phyloP scores from a whole-genome alignment of 2,113 vertebrate genomes.

The Pungitius pungitius region DNA sequence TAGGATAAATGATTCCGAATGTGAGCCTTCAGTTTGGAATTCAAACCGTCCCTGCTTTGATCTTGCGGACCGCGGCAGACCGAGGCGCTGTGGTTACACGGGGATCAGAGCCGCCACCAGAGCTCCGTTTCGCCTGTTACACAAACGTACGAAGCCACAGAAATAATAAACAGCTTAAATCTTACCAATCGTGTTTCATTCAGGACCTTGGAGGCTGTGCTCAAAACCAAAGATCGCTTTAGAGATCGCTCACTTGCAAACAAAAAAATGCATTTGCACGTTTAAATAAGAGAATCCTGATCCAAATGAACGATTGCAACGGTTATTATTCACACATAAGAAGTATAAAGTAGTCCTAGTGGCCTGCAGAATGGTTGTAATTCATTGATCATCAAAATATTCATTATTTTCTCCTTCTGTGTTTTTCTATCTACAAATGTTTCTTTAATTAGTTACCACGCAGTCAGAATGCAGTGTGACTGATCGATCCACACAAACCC shows the following conservation, averaged over 20 bases:
- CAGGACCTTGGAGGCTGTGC: background rate
- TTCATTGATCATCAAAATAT: background rate
- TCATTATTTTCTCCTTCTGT: background rate
- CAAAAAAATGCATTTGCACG: background rate
- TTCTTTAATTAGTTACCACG: conserved; percentile 31
- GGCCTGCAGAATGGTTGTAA: background rate
- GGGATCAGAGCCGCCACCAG: conserved; percentile 51
- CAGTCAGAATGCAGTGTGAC: conserved; percentile 23
- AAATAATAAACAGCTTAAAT: conserved; percentile 12
- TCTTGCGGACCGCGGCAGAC: conserved; percentile 37
- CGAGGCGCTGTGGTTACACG: conserved; percentile 35
- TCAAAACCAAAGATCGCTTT: background rate
- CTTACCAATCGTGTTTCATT: background rate
- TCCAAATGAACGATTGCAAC: background rate
- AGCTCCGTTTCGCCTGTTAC: background rate
- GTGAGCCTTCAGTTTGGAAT: conserved; percentile 44
- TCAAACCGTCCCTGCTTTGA: conserved; percentile 49
- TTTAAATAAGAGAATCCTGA: background rate
- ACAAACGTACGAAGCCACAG: conserved; percentile 19
- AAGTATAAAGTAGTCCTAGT: background rate
- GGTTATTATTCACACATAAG: background rate
- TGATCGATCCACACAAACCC: conserved; percentile 7
- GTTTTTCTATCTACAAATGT: fast-evolving
- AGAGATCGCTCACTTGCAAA: background rate
- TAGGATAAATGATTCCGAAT: conserved; percentile 54